phyloP scores from a whole-genome alignment of 2,113 vertebrate genomes.

The Fulica atra region DNA sequence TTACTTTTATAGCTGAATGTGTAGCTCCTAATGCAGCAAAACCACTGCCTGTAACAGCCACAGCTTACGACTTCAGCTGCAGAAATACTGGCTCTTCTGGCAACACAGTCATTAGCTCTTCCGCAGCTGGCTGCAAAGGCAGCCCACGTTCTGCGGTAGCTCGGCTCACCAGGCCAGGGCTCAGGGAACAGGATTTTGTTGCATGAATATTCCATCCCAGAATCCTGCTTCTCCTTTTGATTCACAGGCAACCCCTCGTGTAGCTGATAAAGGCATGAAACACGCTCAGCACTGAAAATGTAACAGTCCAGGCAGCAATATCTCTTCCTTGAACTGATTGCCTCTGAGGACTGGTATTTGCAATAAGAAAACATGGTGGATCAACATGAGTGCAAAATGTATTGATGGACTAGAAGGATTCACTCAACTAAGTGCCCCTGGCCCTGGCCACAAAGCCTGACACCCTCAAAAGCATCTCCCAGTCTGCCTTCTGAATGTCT shows the following conservation, averaged over 20 bases:
- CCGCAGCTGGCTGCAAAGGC: neutral
- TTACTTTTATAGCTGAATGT: neutral
- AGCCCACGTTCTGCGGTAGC: neutral
- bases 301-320: neutral
- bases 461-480: neutral
- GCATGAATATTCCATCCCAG: neutral
- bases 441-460: neutral
- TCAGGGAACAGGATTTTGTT: neutral
- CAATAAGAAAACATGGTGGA: neutral
- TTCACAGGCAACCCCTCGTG: neutral
- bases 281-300: neutral
- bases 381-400: neutral
- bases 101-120: neutral
- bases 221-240: neutral
- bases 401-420: neutral
- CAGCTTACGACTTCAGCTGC: neutral
- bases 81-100: neutral
- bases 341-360: neutral
- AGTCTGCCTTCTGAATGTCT: neutral
- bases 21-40: constrained; percentile 9
- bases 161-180: neutral
- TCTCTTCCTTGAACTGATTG: neutral
- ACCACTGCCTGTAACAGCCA: neutral
- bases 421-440: neutral
- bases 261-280: neutral